Percentiles rank a stretch among this genome's conserved stretches.
Evolutionary conservation across 2,888 invertebrate genomes (phyloP).

Genomic region (Nasonovia ribisnigri): DNA sequence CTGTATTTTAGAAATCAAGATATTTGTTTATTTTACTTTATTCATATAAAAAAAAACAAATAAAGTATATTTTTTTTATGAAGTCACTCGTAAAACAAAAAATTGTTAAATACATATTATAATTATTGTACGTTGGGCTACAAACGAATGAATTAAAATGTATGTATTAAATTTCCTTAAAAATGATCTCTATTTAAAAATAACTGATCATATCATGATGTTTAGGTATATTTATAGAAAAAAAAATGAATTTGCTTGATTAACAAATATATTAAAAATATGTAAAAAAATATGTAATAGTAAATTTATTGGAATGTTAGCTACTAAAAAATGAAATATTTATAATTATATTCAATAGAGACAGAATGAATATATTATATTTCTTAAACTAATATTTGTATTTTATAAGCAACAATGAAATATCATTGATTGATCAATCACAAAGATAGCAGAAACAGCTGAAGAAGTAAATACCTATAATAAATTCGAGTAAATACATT

Average conservation of each 20-base stretch:
- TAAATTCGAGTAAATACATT: no score
- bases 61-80: neutral
- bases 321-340: neutral
- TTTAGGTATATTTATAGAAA: neutral
- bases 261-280: neutral
- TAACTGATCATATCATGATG: neutral
- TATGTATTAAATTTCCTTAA: neutral
- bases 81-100: neutral
- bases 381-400: neutral
- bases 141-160: neutral
- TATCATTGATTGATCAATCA: neutral
- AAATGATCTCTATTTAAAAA: neutral
- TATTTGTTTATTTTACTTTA: neutral
- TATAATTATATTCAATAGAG: neutral
- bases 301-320: neutral
- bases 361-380: neutral
- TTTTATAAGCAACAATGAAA: neutral
- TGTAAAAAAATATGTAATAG: neutral
- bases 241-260: neutral
- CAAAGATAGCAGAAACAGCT: neutral
- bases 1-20: neutral
- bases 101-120: neutral
- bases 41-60: neutral
- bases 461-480: neutral
- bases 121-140: neutral